These are phyloP conservation scores for Forficula auricularia DNA, from an alignment of 1,140 invertebrate genomes.

Conservation along the genomic window DNA sequence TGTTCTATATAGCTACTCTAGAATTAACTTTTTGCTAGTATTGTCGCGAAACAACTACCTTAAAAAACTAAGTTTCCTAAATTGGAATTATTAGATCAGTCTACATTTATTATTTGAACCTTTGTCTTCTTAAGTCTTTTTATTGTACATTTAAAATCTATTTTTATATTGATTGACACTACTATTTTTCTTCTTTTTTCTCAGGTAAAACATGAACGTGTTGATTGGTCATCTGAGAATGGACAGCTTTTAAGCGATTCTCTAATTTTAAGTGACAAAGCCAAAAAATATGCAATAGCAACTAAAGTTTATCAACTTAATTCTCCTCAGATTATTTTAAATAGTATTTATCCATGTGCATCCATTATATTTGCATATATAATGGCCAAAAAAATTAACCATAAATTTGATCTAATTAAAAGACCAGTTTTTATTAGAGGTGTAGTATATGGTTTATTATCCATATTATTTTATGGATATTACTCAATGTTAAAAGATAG, in stretches of 20 bases:
- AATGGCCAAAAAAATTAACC: constrained; percentile 30
- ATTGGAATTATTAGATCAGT: too few relatives aligned
- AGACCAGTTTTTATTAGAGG: constrained; percentile 30
- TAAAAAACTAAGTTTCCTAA: too few relatives aligned
- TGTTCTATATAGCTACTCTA: too few relatives aligned
- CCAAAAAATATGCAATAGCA: constrained; percentile 59
- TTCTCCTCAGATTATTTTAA: constrained; percentile 32
- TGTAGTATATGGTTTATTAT: constrained; percentile 35
- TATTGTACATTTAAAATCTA: too few relatives aligned
- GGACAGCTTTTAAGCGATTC: constrained; percentile 42
- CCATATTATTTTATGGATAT: constrained; percentile 33
- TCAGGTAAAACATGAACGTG: constrained; percentile 26
- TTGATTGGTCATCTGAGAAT: constrained; percentile 40
- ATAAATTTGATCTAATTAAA: constrained; percentile 33
- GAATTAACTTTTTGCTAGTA: too few relatives aligned
- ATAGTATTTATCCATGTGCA: constrained; percentile 29
- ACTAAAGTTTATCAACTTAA: constrained; percentile 43
- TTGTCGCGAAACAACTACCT: too few relatives aligned
- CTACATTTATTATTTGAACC: too few relatives aligned
- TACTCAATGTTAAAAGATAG: constrained; percentile 47
- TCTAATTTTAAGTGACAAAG: constrained; percentile 48
- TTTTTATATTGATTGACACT: too few relatives aligned
- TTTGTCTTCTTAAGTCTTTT: too few relatives aligned
- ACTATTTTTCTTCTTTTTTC: too few relatives aligned
- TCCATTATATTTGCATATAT: constrained; percentile 30